Evolutionary conservation across 92 coral and sea anemone genomes (phyloP), one percentile per base, ranked within the genome.

Genomic region (Scolanthus callimorphus): DNA sequence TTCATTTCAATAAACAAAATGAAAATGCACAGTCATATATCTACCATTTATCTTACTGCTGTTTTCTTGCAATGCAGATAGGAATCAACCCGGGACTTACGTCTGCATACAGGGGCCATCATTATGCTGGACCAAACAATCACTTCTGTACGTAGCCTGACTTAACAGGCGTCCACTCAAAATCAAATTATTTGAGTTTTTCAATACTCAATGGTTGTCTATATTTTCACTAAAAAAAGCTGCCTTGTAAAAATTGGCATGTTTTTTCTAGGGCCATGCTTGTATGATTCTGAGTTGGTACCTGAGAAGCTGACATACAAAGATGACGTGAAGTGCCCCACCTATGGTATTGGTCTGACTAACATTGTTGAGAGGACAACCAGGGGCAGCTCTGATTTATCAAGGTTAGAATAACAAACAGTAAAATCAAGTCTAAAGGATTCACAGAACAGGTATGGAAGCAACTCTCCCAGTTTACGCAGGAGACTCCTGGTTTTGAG

Each of bases 51-150:
- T n/a, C n/a, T n/a, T n/a, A n/a, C n/a, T n/a, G n/a, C n/a, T n/a
- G 41, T 34, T 6, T 34, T 15, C 15, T 34, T 34, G 15, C 15
- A 6, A 6, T 10, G 23, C 72, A 92, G 98, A 85, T 88, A 11
- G 98, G 98, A 30, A 92, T 92, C 51, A 92, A 92, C 55, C 98
- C 98, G 51, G 98, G 98, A 0, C 66, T 92, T 24, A 88, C 86
- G 82, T 79, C 98, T 49, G 98, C 98, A 0, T 88, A 88, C 55
- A 92, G 81, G 49, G 98, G 96, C 9, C 96, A 92, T 57, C 98
- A 92, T 60, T 92, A 92, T 71, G 73, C 92, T 31, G 98, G 98
- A 60, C 83, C 94, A 22, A 92, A 92, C 49, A 92, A 92, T 27
- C 97, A 91, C 62, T 91, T 91, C 80, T 91, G 97, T 91, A 58